Percentiles rank a stretch among this genome's conserved stretches.
Evolutionary conservation across 2,113 vertebrate genomes (phyloP).

Genomic region (Chlorodrepanis virens): DNA sequence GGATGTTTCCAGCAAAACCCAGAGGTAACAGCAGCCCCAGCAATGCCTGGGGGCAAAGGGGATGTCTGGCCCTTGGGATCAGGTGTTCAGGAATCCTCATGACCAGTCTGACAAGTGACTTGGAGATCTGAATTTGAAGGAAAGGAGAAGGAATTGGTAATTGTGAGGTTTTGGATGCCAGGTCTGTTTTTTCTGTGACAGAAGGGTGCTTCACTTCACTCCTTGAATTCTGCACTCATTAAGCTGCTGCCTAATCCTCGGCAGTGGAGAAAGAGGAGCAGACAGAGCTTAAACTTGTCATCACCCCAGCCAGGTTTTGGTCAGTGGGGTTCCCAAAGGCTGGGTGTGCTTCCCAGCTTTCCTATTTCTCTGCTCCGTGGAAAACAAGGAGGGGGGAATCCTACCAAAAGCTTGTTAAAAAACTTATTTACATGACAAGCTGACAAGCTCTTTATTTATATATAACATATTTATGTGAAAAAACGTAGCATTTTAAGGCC

Average conservation of each 20-base stretch:
- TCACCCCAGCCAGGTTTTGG: neutral
- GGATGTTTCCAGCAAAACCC: neutral
- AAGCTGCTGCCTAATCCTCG: neutral
- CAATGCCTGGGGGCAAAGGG: neutral
- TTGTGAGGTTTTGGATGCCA: neutral
- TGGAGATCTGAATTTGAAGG: neutral
- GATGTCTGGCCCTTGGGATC: neutral
- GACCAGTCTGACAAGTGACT: neutral
- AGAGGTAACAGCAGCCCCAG: neutral
- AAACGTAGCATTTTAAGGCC: neutral
- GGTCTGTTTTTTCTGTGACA: neutral
- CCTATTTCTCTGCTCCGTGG: neutral
- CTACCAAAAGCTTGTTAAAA: neutral
- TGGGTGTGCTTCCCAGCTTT: neutral
- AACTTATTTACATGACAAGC: neutral
- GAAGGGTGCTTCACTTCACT: neutral
- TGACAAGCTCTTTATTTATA: neutral
- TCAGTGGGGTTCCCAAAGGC: too few species aligned
- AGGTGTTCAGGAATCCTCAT: neutral
- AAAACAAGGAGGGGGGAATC: neutral
- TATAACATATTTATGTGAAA: neutral
- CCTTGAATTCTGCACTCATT: neutral
- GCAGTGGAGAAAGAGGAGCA: neutral
- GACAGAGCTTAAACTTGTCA: neutral
- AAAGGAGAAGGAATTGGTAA: neutral